Percentiles rank a stretch among this genome's conserved stretches.
phyloP scores from a whole-genome alignment of 64 coral and sea anemone genomes.

The Pachyseris speciosa region DNA sequence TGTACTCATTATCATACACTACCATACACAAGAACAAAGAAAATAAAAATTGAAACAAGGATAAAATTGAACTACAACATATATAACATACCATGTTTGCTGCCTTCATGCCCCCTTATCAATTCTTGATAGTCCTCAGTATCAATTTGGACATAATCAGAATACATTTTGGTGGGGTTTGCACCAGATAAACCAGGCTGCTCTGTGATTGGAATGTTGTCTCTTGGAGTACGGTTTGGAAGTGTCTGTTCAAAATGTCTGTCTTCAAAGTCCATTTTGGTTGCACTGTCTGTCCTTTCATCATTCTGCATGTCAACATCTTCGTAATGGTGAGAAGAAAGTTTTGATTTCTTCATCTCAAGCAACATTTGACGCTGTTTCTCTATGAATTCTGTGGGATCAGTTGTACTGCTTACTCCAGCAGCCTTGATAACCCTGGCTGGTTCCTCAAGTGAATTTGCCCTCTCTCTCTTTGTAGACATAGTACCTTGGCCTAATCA shows the following conservation, averaged over 20 bases:
- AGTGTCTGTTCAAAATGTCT: slow-evolving; percentile 47
- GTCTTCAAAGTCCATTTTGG: slow-evolving; percentile 33
- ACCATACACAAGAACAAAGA: too few relatives aligned
- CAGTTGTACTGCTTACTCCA: neutral
- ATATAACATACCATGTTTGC: neutral
- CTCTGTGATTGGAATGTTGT: neutral
- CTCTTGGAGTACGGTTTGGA: neutral
- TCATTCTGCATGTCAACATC: neutral
- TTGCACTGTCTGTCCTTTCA: slow-evolving; percentile 48
- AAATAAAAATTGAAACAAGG: too few relatives aligned
- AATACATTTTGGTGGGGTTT: neutral
- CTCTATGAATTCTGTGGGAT: neutral
- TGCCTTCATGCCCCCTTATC: neutral
- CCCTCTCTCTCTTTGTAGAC: neutral
- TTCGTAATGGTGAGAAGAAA: neutral
- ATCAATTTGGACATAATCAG: neutral
- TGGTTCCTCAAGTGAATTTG: neutral
- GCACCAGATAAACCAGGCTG: neutral
- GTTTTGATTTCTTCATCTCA: neutral
- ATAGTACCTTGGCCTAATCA: neutral
- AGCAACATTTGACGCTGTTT: neutral
- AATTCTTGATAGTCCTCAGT: neutral
- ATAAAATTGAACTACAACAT: too few relatives aligned
- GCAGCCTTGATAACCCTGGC: neutral
- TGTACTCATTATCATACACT: too few relatives aligned